Conservation (phyloP, 2,888 invertebrate genomes). For the Steinernema scapterisci region DNA sequence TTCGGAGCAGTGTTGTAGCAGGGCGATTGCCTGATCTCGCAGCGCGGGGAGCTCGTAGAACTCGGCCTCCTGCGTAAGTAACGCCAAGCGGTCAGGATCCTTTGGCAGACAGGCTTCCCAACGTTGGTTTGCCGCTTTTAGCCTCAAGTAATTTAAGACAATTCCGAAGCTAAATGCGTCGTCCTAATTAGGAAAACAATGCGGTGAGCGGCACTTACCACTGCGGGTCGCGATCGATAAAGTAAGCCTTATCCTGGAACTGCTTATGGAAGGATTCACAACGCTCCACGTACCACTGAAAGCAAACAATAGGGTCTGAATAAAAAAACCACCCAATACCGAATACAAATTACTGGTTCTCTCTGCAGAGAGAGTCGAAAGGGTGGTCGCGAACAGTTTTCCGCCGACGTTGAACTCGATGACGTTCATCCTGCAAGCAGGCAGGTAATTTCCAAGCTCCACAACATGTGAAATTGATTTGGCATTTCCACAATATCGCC, state of each 20-base stretch:
- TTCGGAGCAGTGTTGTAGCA: conserved; percentile 61
- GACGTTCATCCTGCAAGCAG: background rate
- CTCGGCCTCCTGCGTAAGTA: conserved; percentile 62
- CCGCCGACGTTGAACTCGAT: conserved; percentile 65
- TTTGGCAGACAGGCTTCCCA: conserved; percentile 66
- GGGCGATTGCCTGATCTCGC: conserved; percentile 61
- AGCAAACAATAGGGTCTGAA: background rate
- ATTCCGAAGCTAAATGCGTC: conserved; percentile 55
- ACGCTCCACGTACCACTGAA: conserved; percentile 62
- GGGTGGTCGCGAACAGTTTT: conserved; percentile 42
- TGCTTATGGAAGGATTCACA: conserved; percentile 48
- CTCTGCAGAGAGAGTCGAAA: conserved; percentile 46
- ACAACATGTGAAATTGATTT: no score
- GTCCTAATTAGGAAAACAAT: conserved; percentile 6
- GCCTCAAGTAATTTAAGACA: conserved; percentile 64
- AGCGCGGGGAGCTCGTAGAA: conserved; percentile 58
- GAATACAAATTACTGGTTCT: conserved; percentile 45
- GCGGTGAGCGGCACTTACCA: conserved; percentile 45
- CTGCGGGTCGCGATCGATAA: conserved; percentile 64
- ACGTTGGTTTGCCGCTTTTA: conserved; percentile 54
- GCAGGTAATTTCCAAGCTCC: no score
- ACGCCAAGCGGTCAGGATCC: conserved; percentile 60
- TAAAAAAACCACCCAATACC: conserved; percentile 27
- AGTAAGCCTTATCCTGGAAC: conserved; percentile 49
- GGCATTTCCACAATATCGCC: no score